Evolutionary conservation across 2,113 vertebrate species (phyloP).

Genomic region (Grantiella picta): DNA sequence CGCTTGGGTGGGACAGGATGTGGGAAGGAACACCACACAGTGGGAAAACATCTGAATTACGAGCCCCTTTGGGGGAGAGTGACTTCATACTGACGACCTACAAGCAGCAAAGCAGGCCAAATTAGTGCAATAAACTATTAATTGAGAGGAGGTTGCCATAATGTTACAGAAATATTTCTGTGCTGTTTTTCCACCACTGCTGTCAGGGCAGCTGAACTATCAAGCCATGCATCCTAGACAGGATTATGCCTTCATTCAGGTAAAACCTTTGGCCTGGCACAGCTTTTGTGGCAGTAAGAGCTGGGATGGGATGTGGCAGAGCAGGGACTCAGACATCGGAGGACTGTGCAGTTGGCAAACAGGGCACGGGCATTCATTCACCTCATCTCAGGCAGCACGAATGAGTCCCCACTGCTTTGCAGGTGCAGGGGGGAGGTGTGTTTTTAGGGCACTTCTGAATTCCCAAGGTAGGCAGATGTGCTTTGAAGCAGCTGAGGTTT

Average conservation of each 20-base stretch:
- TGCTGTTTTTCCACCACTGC: not conserved
- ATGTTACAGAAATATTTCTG: not conserved
- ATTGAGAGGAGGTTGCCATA: not conserved
- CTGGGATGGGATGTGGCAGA: not conserved
- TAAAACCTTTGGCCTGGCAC: not conserved
- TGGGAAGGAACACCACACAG: accelerated
- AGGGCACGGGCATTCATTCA: accelerated
- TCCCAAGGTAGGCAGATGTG: not conserved
- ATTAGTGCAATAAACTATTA: not conserved
- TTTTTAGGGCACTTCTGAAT: not conserved
- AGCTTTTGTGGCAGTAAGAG: not conserved
- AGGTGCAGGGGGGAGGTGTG: not conserved
- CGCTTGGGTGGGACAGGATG: not conserved
- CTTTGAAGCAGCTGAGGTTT: slow-evolving; percentile 58
- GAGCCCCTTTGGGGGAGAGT: not conserved
- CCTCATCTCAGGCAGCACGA: accelerated
- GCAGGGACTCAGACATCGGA: not conserved
- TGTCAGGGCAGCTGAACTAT: not conserved
- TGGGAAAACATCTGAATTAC: not conserved
- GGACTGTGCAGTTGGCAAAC: not conserved
- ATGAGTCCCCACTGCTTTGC: not conserved
- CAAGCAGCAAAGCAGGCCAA: not conserved
- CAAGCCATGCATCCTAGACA: not conserved
- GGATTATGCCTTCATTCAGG: not conserved
- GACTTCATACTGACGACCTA: not conserved